Evolutionary conservation across 2,797 vertebrate species (phyloP).

Genomic region (Sebastes glaucus): DNA sequence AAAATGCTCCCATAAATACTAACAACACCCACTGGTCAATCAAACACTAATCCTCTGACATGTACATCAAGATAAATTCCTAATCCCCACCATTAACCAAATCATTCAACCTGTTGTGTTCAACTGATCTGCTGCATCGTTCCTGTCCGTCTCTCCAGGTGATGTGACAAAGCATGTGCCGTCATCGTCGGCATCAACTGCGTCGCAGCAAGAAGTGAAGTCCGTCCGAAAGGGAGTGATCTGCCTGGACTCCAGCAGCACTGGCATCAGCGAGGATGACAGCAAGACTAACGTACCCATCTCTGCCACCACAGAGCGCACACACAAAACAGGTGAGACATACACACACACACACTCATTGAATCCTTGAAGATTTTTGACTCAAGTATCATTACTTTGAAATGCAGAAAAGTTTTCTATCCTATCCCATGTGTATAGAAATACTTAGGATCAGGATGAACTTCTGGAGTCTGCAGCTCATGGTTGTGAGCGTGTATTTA

Average conservation of each 20-base stretch:
- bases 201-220: slow-evolving; percentile 60
- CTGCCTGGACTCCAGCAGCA: slow-evolving; percentile 83
- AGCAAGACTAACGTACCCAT: slow-evolving; percentile 55
- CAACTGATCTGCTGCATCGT: not conserved
- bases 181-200: slow-evolving; percentile 28
- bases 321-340: slow-evolving; percentile 65
- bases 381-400: no score
- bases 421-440: not conserved
- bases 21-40: not conserved
- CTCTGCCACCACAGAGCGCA: slow-evolving; percentile 12
- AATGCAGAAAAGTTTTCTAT: not conserved
- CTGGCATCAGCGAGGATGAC: slow-evolving; percentile 76
- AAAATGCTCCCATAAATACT: not conserved
- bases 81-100: not conserved
- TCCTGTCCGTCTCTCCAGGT: slow-evolving; percentile 68
- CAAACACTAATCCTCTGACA: not conserved
- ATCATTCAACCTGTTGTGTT: not conserved
- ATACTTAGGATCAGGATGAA: not conserved
- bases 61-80: not conserved
- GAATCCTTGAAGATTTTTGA: not conserved
- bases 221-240: slow-evolving; percentile 85
- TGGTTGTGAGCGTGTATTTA: not conserved
- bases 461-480: not conserved
- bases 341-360: not conserved
- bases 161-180: slow-evolving; percentile 82